phyloP scores from a whole-genome alignment of 37 sponge, comb jelly and placozoan genomes.

The Petrosia ficiformis region DNA sequence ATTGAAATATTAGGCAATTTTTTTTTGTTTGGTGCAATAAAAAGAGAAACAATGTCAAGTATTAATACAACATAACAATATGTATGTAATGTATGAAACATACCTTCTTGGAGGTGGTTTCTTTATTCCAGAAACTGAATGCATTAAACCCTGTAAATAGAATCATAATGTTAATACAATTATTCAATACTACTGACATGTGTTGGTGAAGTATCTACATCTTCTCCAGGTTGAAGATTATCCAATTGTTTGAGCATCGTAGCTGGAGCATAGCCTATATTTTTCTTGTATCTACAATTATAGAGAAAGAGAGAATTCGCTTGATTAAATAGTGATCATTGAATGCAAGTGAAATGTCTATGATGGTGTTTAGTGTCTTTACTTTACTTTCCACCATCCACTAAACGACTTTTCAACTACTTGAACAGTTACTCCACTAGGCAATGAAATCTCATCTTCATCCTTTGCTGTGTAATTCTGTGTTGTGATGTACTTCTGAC shows the following conservation, averaged over 20 bases:
- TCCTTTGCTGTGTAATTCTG: slow-evolving; percentile 24
- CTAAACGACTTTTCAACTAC: slow-evolving; percentile 54
- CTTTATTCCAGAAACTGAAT: slow-evolving; percentile 29
- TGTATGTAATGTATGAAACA: too few species aligned
- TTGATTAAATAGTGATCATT: too few species aligned
- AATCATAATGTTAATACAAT: background rate
- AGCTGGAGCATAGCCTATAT: background rate
- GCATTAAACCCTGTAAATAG: background rate
- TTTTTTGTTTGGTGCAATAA: too few species aligned
- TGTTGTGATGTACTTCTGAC: background rate
- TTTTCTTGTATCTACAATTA: slow-evolving; percentile 9
- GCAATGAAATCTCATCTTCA: slow-evolving; percentile 47
- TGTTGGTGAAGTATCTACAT: background rate
- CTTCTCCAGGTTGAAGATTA: background rate
- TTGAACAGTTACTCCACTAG: slow-evolving; percentile 24
- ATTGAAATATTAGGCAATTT: too few species aligned
- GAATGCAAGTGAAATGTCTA: too few species aligned
- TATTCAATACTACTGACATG: background rate
- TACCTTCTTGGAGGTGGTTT: slow-evolving; percentile 50
- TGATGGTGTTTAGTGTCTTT: too few species aligned
- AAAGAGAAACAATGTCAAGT: too few species aligned
- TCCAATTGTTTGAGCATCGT: background rate
- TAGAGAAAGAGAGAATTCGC: too few species aligned
- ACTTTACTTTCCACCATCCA: slow-evolving; percentile 78
- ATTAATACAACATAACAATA: too few species aligned